Base-by-base conservation (phyloP, 1,140 invertebrate species). In the Platyura marginata region DNA sequence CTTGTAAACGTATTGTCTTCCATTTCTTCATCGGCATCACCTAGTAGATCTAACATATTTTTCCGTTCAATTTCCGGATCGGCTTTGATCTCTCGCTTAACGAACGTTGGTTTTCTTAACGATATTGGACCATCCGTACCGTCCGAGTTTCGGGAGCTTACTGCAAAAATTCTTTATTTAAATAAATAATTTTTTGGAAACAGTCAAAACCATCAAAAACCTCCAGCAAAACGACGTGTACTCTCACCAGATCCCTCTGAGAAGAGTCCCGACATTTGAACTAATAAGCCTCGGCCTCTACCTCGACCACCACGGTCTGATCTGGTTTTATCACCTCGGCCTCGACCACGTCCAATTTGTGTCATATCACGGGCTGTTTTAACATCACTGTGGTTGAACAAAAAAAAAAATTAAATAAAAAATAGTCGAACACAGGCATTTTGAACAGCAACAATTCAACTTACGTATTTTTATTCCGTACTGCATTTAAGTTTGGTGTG, bases 201-300 rank as follows among this genome's bases (percentile, higher is more conserved):
- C 10, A 36, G 16, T 15, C n/a, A n/a, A n/a, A n/a, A n/a, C n/a
- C n/a, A n/a, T n/a, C n/a, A n/a, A n/a, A n/a, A n/a, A n/a, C n/a
- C n/a, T n/a, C n/a, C n/a, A n/a, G n/a, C n/a, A n/a, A n/a, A n/a
- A n/a, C n/a, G n/a, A n/a, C n/a, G n/a, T n/a, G n/a, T n/a, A 18
- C 9, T 13, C n/a, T 33, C 44, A 37, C 15, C 44, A 11, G 40
- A 25, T 37, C 44, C 44, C 41, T 45, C 44, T 4, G 44, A 45
- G n/a, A 45, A 41, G 8, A 45, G 6, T 15, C 44, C 44, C 15
- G 15, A 16, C 10, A 33, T 29, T 32, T 35, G 40, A 3, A 45
- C 19, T 2, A 41, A 21, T 15, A 11, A 20, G 3, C 32, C 32
- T 19, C 21, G 21, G 2, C n/a, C 32, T 4, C 21, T 13, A n/a